Conservation (phyloP, 2,888 invertebrate genomes). For the Limnephilus lunatus region DNA sequence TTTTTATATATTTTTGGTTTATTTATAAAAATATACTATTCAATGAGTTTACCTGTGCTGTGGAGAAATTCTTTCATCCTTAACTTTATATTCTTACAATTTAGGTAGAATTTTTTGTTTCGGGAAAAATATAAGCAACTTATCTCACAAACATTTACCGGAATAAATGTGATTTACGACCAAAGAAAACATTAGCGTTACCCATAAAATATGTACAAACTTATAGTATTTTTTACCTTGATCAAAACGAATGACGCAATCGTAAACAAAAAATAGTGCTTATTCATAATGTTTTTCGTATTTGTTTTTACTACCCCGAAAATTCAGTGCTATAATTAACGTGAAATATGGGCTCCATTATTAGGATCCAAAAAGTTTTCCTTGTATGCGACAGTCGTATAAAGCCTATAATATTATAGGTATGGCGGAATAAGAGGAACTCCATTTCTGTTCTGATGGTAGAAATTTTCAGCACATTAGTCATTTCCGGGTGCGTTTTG, state of each 20-base stretch:
- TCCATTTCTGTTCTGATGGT: not conserved
- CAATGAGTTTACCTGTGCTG: too few relatives aligned
- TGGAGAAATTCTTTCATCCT: too few relatives aligned
- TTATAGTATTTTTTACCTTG: not conserved
- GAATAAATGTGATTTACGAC: not conserved
- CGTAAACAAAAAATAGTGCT: not conserved
- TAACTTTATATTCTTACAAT: too few relatives aligned
- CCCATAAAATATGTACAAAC: not conserved
- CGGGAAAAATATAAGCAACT: not conserved
- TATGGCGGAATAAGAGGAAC: not conserved
- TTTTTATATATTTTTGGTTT: too few relatives aligned
- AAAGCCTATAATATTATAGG: not conserved
- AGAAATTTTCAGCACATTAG: not conserved
- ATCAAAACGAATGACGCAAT: not conserved
- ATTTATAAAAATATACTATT: too few relatives aligned
- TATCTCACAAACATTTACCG: not conserved
- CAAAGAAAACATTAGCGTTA: not conserved
- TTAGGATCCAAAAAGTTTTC: not conserved
- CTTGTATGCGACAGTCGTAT: not conserved
- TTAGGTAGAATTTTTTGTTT: too few relatives aligned
- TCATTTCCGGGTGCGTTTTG: not conserved
- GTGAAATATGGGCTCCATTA: constrained; percentile 33
- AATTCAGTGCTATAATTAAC: constrained; percentile 33
- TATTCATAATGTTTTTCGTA: not conserved
- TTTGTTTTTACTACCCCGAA: constrained; percentile 20